Evolutionary conservation across 2,113 vertebrate genomes (phyloP), one percentile per base, ranked within the genome.

Genomic region (Scytalopus superciliaris): DNA sequence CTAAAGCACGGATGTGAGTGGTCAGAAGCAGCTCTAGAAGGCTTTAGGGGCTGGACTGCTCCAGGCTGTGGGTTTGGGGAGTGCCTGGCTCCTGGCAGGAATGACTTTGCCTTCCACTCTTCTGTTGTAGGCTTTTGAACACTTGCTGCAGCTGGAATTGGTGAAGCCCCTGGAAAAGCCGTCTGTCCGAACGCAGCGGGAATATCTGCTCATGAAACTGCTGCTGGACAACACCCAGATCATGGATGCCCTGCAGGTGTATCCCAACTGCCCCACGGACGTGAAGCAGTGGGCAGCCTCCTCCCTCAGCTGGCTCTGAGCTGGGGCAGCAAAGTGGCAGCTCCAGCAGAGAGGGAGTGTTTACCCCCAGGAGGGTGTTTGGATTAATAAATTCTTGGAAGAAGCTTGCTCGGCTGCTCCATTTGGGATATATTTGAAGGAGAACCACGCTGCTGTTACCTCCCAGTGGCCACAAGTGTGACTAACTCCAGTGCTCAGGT

Each of bases 261-360:
- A 99, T 22, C 99, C 99, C 31, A 99, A 99, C 93, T 99, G 99
- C 96, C 99, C 99, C 53, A 99, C 99, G 0, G 99, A 99, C 0
- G 96, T 99, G 12, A 98, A 98, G 27, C 99, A 99, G 97, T 99
- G 99, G 99, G 99, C 99, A 44, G 95, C 96, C 15, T 99, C 99
- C 0, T 98, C 99, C 3, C 80, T 98, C 10, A 98, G 97, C n/a
- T 98, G 97, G 98, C 49, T 98, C 19, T 98, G 93, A 97, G 9
- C 49, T 27, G 14, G 5, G 50, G 50, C 14, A 28, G 50, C 49
- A 12, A 5, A 24, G 12, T 5, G 49, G 10, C 49, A 6, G 4
- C 42, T 10, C 30, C 15, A 7, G 6, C n/a, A n/a, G 1, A 9
- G 15, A 6, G 15, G 63, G 0, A 0, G 2, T 0, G 14, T 2